These are phyloP conservation scores for Saimiri boliviensis DNA, from an alignment of 2,113 vertebrate genomes.

Conservation along the genomic window DNA sequence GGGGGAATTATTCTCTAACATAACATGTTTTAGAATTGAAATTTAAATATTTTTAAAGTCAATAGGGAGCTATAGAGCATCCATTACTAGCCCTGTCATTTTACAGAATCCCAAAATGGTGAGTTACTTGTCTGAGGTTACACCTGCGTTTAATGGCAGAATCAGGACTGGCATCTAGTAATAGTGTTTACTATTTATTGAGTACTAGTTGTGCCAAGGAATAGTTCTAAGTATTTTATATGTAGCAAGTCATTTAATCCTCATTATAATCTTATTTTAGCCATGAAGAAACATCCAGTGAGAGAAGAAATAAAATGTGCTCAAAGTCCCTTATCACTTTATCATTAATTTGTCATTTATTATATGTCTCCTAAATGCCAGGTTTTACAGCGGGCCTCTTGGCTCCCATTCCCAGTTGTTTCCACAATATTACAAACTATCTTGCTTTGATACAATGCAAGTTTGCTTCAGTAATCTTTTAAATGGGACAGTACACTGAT, in stretches of 20 bases:
- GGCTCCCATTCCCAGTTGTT: background rate
- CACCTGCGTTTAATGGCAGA: background rate
- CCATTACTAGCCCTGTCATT: background rate
- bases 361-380: background rate
- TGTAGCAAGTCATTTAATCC: background rate
- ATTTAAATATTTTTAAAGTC: slow-evolving; percentile 11
- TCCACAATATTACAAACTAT: background rate
- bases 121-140: background rate
- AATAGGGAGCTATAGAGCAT: background rate
- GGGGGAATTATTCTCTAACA: background rate
- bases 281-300: background rate
- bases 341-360: background rate
- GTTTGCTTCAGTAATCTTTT: background rate
- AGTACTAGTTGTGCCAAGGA: background rate
- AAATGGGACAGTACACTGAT: background rate
- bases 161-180: background rate
- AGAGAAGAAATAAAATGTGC: slow-evolving; percentile 5
- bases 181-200: background rate
- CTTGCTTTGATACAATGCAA: background rate
- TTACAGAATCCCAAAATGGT: background rate
- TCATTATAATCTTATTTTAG: background rate
- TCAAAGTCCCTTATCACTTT: background rate
- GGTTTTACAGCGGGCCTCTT: background rate
- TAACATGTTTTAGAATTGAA: background rate
- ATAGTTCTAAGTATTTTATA: background rate